phyloP scores from a whole-genome alignment of 2,113 vertebrate species.

The Callithrix jacchus region DNA sequence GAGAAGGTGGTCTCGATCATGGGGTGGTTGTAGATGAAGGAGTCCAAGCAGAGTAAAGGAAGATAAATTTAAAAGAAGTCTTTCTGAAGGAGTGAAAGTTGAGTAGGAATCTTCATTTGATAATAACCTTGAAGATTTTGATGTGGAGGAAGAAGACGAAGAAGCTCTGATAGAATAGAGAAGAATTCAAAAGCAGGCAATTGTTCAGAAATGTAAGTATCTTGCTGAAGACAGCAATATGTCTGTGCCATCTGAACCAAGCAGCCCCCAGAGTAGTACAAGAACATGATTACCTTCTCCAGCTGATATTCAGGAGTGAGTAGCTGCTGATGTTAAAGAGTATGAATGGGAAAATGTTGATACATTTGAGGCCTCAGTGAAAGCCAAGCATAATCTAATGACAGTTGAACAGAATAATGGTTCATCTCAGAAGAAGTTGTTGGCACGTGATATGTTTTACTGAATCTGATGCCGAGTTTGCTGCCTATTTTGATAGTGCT shows the following conservation, averaged over 20 bases:
- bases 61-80: slow-evolving; percentile 98
- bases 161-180: slow-evolving; percentile 96
- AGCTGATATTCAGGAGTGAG: slow-evolving; percentile 95
- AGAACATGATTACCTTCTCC: slow-evolving; percentile 96
- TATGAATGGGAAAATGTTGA: slow-evolving; percentile 97
- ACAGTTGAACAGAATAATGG: slow-evolving; percentile 95
- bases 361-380: slow-evolving; percentile 96
- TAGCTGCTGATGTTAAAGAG: slow-evolving; percentile 96
- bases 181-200: slow-evolving; percentile 92
- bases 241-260: slow-evolving; percentile 92
- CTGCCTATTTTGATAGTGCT: slow-evolving; percentile 96
- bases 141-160: slow-evolving; percentile 96
- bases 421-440: slow-evolving; percentile 93
- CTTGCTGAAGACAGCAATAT: slow-evolving; percentile 94
- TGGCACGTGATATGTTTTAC: slow-evolving; percentile 98
- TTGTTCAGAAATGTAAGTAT: slow-evolving; percentile 97
- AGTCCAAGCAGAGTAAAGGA: slow-evolving; percentile 91
- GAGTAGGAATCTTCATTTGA: slow-evolving; percentile 95
- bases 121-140: slow-evolving; percentile 95
- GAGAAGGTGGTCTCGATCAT: slow-evolving; percentile 90
- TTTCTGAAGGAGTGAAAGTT: slow-evolving; percentile 98
- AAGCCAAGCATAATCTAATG: slow-evolving; percentile 98
- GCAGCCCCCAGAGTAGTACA: slow-evolving; percentile 95
- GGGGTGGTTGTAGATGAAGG: slow-evolving; percentile 87
- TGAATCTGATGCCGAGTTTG: slow-evolving; percentile 99